These are phyloP conservation scores for Campodea augens DNA, from an alignment of 1,140 invertebrate species.

Conservation along the genomic window DNA sequence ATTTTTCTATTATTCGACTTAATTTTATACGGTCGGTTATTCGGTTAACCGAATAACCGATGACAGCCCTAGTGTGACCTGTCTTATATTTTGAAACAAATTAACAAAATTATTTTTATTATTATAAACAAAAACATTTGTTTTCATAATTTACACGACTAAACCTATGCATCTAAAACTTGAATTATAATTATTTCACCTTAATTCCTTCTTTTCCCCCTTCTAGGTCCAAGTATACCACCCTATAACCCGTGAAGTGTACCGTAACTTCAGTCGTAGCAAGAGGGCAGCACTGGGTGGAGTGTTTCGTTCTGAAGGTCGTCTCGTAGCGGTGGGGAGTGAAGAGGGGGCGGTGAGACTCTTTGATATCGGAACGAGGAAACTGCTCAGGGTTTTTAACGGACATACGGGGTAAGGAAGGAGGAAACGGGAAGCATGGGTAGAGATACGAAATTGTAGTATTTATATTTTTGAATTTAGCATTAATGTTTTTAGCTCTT, in stretches of 20 bases:
- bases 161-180: slow-evolving; percentile 1
- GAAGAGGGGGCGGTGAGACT: slow-evolving; percentile 71
- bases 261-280: slow-evolving; percentile 70
- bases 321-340: slow-evolving; percentile 63
- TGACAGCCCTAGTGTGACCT: not conserved
- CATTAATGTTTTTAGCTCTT: too few relatives aligned
- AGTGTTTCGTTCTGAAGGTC: slow-evolving; percentile 66
- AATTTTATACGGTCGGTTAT: too few relatives aligned
- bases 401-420: slow-evolving; percentile 35
- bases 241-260: slow-evolving; percentile 61
- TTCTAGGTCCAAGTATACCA: slow-evolving; percentile 64
- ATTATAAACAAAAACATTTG: slow-evolving; percentile 1
- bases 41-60: not conserved
- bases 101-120: not conserved
- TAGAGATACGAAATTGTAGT: too few relatives aligned
- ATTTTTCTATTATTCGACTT: too few relatives aligned
- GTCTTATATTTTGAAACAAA: slow-evolving; percentile 4
- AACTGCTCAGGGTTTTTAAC: slow-evolving; percentile 46
- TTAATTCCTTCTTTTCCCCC: not conserved
- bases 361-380: slow-evolving; percentile 67
- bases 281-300: slow-evolving; percentile 69
- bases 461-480: too few relatives aligned
- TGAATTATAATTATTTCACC: not conserved
- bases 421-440: not conserved
- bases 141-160: not conserved